phyloP scores from a whole-genome alignment of 2,113 vertebrate species.

The Anguilla japonica region DNA sequence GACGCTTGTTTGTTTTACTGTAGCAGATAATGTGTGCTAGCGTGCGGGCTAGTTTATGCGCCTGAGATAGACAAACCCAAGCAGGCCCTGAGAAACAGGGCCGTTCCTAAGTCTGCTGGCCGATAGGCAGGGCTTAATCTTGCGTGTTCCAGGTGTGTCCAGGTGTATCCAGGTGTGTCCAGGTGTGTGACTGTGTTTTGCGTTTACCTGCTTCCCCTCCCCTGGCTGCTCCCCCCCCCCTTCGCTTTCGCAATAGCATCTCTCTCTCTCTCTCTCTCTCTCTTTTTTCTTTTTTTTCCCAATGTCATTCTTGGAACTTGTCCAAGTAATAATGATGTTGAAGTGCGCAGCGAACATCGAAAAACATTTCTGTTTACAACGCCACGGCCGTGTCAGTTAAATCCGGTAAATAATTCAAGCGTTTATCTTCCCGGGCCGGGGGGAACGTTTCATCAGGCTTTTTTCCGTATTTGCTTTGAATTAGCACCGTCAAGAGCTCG shows the following conservation, averaged over 20 bases:
- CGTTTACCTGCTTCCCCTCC: conserved; percentile 33
- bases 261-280: too few species aligned
- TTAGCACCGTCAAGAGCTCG: conserved; percentile 89
- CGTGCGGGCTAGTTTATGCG: neutral
- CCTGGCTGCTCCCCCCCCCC: neutral
- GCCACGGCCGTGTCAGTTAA: conserved; percentile 81
- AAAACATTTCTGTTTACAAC: conserved; percentile 92
- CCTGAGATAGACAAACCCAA: neutral
- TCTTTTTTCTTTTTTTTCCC: neutral
- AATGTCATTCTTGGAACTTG: conserved; percentile 57
- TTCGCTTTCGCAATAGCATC: neutral
- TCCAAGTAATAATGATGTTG: conserved; percentile 71
- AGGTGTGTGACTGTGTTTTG: too few species aligned
- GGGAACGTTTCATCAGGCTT: conserved; percentile 92
- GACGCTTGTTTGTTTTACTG: conserved; percentile 52
- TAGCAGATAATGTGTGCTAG: neutral
- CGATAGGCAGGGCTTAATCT: too few species aligned
- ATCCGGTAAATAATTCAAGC: conserved; percentile 90
- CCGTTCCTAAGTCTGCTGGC: neutral
- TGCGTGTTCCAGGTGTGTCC: too few species aligned
- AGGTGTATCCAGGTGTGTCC: too few species aligned
- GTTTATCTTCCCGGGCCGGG: conserved; percentile 79
- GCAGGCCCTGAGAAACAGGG: neutral
- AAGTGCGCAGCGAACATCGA: conserved; percentile 75
- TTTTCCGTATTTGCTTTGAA: conserved; percentile 92